Evolutionary conservation across 2,113 vertebrate species (phyloP).

Genomic region (Chionis minor): DNA sequence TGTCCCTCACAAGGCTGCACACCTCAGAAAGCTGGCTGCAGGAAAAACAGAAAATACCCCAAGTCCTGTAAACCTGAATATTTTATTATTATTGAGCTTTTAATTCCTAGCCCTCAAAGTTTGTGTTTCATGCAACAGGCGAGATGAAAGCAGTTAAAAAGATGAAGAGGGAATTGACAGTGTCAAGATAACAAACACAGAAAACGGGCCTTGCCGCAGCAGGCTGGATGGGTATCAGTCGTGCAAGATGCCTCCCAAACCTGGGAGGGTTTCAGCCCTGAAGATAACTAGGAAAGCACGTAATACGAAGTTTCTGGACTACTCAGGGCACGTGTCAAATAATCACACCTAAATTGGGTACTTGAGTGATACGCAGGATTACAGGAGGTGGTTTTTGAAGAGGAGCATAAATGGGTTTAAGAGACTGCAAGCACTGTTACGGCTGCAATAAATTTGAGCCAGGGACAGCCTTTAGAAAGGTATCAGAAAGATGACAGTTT

Average conservation of each 20-base stretch:
- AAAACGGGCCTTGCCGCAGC: background rate
- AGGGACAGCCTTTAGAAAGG: background rate
- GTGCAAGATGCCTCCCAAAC: too few species aligned
- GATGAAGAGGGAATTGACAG: background rate
- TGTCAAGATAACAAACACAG: background rate
- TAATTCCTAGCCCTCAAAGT: background rate
- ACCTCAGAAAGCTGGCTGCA: background rate
- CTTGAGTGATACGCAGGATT: background rate
- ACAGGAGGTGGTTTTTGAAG: background rate
- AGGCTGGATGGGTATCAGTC: background rate
- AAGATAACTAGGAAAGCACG: background rate
- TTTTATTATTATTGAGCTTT: background rate
- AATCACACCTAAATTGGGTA: rapidly evolving
- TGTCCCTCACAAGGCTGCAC: rapidly evolving
- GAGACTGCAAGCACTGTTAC: background rate
- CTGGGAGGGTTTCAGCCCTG: background rate
- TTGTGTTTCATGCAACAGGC: rapidly evolving
- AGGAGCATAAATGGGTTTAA: background rate
- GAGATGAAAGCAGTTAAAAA: background rate
- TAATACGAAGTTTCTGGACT: background rate
- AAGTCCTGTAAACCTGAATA: background rate
- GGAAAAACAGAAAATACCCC: background rate
- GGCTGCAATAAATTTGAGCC: background rate
- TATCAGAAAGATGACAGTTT: background rate
- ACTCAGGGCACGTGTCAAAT: background rate